phyloP scores from a whole-genome alignment of 2,888 invertebrate genomes.

The Opisthograptis luteolata region DNA sequence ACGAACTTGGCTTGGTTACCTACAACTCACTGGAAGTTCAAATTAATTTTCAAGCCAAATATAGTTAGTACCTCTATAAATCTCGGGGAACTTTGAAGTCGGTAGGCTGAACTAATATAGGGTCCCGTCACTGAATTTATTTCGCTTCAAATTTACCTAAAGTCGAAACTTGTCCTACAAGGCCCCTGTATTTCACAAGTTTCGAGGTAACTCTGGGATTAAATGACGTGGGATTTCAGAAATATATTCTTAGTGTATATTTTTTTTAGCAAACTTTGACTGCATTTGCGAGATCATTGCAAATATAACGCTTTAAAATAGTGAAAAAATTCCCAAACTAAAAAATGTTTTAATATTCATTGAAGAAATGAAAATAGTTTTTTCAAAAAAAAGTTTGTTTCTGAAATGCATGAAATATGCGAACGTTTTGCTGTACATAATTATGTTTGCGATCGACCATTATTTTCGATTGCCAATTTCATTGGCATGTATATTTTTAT shows the following conservation, averaged over 20 bases:
- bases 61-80: conserved; percentile 52
- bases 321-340: too few relatives aligned
- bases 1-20: conserved; percentile 14
- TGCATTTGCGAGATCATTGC: too few relatives aligned
- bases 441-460: conserved; percentile 10
- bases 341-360: too few relatives aligned
- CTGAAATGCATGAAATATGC: too few relatives aligned
- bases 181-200: conserved; percentile 38
- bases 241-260: not conserved
- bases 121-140: conserved; percentile 40
- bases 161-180: conserved; percentile 40
- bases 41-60: conserved; percentile 53
- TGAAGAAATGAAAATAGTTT: too few relatives aligned
- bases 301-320: too few relatives aligned
- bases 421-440: not conserved
- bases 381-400: too few relatives aligned
- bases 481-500: conserved; percentile 14
- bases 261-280: not conserved
- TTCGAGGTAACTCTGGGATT: conserved; percentile 29
- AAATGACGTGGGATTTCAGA: conserved; percentile 24
- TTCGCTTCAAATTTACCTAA: conserved; percentile 37
- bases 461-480: conserved; percentile 21
- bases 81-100: conserved; percentile 47
- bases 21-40: conserved; percentile 32
- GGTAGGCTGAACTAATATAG: conserved; percentile 42